Evolutionary conservation across 2,113 vertebrate species (phyloP).

Genomic region (Geococcyx californianus): DNA sequence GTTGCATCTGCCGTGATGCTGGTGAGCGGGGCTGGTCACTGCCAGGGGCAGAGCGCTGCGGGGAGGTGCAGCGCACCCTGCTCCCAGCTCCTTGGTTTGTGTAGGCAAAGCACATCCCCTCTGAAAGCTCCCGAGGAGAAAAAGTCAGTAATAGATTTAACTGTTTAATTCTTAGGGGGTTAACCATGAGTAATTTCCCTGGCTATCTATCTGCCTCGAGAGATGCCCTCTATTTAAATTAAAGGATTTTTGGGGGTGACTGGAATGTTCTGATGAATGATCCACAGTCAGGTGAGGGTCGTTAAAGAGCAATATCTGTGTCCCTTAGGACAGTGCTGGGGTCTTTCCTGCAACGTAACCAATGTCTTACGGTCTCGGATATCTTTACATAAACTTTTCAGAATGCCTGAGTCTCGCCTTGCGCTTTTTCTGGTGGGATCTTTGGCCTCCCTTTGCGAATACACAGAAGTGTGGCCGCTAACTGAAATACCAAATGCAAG

Average conservation of each 20-base stretch:
- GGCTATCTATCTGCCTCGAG: background rate
- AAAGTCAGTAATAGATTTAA: background rate
- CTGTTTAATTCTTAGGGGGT: background rate
- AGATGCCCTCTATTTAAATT: rapidly evolving
- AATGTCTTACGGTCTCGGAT: rapidly evolving
- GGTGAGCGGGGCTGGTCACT: background rate
- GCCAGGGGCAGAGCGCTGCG: background rate
- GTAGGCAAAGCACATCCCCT: rapidly evolving
- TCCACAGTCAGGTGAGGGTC: background rate
- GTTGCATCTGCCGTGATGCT: background rate
- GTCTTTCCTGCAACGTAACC: rapidly evolving
- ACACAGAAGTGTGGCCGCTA: background rate
- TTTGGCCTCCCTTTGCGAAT: background rate
- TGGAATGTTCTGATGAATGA: background rate
- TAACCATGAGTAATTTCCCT: background rate
- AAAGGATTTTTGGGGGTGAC: background rate
- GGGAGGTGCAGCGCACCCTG: background rate
- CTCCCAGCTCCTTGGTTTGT: background rate
- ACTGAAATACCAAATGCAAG: background rate
- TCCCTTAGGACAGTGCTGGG: rapidly evolving
- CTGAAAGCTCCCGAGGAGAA: background rate
- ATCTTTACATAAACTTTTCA: background rate
- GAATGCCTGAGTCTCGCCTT: background rate
- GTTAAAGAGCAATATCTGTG: rapidly evolving
- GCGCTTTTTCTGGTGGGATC: background rate